A percentile compares a stretch with the other conserved stretches of the same genome.
phyloP scores from a whole-genome alignment of 2,797 vertebrate species.

The Prunella strophiata region DNA sequence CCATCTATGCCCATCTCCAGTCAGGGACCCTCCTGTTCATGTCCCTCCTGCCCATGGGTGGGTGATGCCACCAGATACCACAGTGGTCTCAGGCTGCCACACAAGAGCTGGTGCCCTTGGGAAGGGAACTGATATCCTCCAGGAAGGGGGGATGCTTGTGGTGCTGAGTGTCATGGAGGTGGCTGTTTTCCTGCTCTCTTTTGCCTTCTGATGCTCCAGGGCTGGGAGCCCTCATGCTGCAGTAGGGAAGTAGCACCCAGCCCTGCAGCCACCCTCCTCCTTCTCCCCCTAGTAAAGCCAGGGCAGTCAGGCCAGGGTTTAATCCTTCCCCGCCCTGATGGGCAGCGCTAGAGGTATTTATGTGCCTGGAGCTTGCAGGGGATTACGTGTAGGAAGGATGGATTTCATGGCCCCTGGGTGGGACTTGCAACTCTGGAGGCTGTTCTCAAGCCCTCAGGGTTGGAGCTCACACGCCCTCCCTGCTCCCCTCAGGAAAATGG shows the following conservation, averaged over 20 bases:
- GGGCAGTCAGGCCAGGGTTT: background rate
- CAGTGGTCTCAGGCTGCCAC: background rate
- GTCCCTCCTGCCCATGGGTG: background rate
- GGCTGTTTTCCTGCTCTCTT: background rate
- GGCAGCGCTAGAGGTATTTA: conserved; percentile 3
- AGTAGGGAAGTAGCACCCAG: background rate
- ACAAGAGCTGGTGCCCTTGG: background rate
- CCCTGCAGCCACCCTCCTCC: background rate
- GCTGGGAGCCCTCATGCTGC: background rate
- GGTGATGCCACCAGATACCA: background rate
- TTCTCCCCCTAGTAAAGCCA: background rate
- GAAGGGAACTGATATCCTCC: background rate
- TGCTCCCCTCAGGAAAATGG: conserved; percentile 59
- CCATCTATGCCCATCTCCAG: background rate
- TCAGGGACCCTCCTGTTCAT: background rate
- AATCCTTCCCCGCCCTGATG: conserved; percentile 28
- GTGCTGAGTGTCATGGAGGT: background rate
- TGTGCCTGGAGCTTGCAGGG: background rate
- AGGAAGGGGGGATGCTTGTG: background rate
- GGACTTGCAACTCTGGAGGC: background rate
- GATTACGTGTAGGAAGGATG: background rate
- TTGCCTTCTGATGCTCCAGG: background rate
- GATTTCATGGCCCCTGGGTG: background rate
- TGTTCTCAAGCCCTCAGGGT: background rate
- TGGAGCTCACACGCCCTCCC: background rate